These are phyloP conservation scores for Pogonomyrmex barbatus DNA, from an alignment of 1,140 invertebrate genomes.

Conservation along the genomic window DNA sequence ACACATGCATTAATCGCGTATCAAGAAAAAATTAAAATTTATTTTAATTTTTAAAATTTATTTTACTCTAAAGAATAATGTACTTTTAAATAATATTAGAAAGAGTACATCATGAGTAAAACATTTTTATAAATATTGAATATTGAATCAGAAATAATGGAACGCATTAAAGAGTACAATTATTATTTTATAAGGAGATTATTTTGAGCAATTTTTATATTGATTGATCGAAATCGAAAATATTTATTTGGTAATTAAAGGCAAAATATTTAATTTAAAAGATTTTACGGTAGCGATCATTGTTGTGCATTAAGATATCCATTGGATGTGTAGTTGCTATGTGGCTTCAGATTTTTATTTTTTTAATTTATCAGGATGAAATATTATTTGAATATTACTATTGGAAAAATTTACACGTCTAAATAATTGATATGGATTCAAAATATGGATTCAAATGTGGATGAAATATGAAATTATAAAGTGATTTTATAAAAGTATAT, in stretches of 20 bases:
- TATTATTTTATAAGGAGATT: background rate
- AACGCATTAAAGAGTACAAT: background rate
- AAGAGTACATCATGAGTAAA: background rate
- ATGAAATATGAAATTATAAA: background rate
- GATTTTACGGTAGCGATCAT: slow-evolving; percentile 59
- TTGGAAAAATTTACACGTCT: slow-evolving; percentile 11
- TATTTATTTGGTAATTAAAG: slow-evolving; percentile 35
- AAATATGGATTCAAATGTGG: background rate
- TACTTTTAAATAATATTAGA: background rate
- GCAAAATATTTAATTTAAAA: background rate
- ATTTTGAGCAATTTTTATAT: background rate
- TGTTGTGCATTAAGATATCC: slow-evolving; percentile 68
- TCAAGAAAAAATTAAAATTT: background rate
- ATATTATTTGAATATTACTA: background rate
- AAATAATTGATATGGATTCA: background rate
- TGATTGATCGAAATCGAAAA: background rate
- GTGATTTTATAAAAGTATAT: background rate
- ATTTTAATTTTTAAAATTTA: background rate
- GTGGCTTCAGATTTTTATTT: slow-evolving; percentile 69
- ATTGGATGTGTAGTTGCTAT: slow-evolving; percentile 70
- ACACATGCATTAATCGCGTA: background rate
- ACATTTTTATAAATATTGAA: background rate
- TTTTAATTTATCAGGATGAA: slow-evolving; percentile 54
- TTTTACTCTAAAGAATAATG: background rate
- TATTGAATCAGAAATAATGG: background rate